Evolutionary conservation across 2,113 vertebrate species (phyloP), one percentile per base, ranked within the genome.

Genomic region (Sciurus niger): DNA sequence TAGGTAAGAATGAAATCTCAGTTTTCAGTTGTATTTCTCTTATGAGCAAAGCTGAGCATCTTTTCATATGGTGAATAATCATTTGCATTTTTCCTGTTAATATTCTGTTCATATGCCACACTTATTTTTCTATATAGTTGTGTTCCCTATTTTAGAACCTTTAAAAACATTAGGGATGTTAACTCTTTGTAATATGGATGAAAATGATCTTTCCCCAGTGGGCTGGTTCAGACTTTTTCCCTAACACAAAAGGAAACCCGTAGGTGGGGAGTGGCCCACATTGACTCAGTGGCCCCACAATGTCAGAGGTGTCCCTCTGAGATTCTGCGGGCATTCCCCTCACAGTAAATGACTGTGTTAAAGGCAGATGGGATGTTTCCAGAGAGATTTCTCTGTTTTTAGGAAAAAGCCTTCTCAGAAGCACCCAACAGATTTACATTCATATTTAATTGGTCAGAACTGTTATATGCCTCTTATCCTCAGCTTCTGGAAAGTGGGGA

Each of bases 51-150:
- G 16, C 24, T 8, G 53, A 65, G 16, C 43, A 53, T 78, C 28
- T 95, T 89, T 84, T 78, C 34, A 9, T 30, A 46, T 28, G 76
- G 53, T 20, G 20, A 79, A 93, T 43, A 79, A 37, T 2, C n/a
- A 85, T 85, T 55, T 80, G 34, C 73, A 55, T 80, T 73, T 84
- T 84, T 80, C 70, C 65, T 34, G 22, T 74, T 89, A 60, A 72
- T 74, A 12, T 9, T 73, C 17, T 93, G 73, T 85, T 93, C 37
- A 4, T 48, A 25, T 74, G 14, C 51, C 32, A 80, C 80, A 17
- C 13, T 83, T 65, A 32, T 48, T 58, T 93, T 74, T 86, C 58
- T 86, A 40, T 48, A 40, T 6, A 48, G 32, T 73, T 77, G 37
- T 16, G 67, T 25, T 74, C 48, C 90, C 37, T 79, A 58, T 73